Conservation (phyloP, 1,140 invertebrate genomes). For the Theocolax elegans region DNA sequence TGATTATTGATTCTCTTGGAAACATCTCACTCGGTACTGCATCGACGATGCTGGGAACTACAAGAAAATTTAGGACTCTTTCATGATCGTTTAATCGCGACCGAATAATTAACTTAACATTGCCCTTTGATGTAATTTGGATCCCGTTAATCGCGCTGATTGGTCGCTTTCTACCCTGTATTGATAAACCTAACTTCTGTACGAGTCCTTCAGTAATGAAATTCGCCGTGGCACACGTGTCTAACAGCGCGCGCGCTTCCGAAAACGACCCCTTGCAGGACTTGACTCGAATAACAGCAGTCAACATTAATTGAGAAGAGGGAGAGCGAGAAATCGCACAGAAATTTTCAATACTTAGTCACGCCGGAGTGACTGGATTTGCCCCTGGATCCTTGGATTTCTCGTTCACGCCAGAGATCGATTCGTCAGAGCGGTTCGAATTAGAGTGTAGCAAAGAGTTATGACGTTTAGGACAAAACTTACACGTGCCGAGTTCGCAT, state of each 20-base stretch:
- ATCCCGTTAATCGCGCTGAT: constrained; percentile 27
- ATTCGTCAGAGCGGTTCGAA: no score
- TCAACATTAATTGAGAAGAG: constrained; percentile 36
- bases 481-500: neutral
- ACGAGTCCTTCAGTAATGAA: constrained; percentile 41
- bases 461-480: neutral
- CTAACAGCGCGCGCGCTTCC: constrained; percentile 16
- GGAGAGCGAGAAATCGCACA: no score
- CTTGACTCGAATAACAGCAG: constrained; percentile 30
- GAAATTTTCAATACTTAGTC: no score
- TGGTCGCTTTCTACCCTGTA: neutral
- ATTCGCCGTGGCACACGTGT: constrained; percentile 37
- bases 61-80: constrained; percentile 33
- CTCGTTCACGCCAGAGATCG: no score
- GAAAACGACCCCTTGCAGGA: constrained; percentile 10
- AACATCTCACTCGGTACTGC: constrained; percentile 28
- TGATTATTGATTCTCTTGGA: constrained; percentile 27
- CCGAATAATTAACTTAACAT: constrained; percentile 5
- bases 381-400: neutral
- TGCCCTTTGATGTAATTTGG: constrained; percentile 15
- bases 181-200: constrained; percentile 26
- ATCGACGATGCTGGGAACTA: constrained; percentile 34
- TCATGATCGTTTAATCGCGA: constrained; percentile 30
- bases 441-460: no score
- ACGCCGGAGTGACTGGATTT: neutral